phyloP scores from a whole-genome alignment of 2,113 vertebrate genomes.

The Charina bottae region DNA sequence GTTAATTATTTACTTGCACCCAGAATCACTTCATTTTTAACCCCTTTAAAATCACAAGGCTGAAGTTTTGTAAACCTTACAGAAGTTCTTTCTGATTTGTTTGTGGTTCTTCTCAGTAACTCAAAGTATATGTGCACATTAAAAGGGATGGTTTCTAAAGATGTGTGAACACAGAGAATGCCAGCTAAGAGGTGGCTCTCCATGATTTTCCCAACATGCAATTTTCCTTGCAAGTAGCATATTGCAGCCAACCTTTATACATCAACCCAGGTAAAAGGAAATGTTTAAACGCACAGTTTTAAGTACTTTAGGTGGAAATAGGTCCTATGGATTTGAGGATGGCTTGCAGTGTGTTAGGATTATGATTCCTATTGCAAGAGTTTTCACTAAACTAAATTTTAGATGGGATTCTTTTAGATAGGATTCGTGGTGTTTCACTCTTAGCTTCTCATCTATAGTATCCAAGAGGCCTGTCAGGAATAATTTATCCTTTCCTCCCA shows the following conservation, averaged over 20 bases:
- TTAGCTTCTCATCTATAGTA: neutral
- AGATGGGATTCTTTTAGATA: neutral
- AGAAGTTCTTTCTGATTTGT: neutral
- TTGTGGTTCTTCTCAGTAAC: neutral
- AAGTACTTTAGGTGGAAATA: neutral
- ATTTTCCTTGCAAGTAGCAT: neutral
- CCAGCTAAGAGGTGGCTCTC: neutral
- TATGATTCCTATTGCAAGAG: neutral
- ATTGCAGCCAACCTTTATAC: neutral
- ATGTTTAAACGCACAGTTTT: neutral
- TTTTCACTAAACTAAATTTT: neutral
- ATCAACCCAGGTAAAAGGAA: neutral
- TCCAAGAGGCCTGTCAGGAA: neutral
- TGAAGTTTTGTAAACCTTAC: neutral
- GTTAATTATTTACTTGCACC: constrained; percentile 8
- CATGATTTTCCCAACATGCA: neutral
- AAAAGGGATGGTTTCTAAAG: neutral
- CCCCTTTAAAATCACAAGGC: constrained; percentile 3
- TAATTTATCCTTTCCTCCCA: neutral
- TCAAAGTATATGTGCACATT: neutral
- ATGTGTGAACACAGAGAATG: neutral
- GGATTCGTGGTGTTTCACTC: neutral
- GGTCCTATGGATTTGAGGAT: neutral
- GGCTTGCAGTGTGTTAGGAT: neutral
- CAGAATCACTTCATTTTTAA: constrained; percentile 18